Evolutionary conservation across 2,113 vertebrate genomes (phyloP), one percentile per base, ranked within the genome.

Genomic region (Synchiropus splendidus): DNA sequence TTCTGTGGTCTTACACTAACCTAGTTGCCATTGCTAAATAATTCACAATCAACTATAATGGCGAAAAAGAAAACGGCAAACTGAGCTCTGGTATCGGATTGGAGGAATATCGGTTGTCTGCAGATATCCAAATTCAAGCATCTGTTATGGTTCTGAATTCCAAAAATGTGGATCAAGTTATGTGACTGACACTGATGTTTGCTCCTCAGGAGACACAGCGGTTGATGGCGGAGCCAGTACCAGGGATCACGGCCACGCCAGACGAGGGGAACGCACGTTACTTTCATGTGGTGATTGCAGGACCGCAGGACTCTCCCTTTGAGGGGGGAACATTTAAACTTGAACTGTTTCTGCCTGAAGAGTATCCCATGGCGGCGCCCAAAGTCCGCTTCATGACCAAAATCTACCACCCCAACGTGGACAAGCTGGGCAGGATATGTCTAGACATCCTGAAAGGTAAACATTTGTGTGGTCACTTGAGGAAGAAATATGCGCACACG

Each of bases 301-400:
- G 95, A 57, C 95, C 95, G 64, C 93, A 97, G 80, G 95, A 99
- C 87, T 99, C 94, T 70, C 95, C 95, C 48, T 99, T 98, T 83
- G 95, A 99, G 87, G 95, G 94, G 82, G 95, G 95, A 79, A 95
- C 90, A 85, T 99, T 99, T 90, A 99, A 94, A 92, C 95, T 99
- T 88, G 95, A 99, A 92, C 91, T 99, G 75, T 99, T 98, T 88
- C 94, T 99, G 85, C 92, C 93, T 55, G 94, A 99, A 89, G 93
- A 99, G 88, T 97, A 97, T 67, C 91, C 93, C 71, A 98, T 97
- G 94, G 93, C 93, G 85, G 92, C 91, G 80, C 94, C 95, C 79
- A 98, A 97, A 92, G 91, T 97, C 86, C 92, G 92, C 84, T 97
- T 99, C 89, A 98, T 96, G 92, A 99, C 94, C 90, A 99, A 97